Conservation (phyloP, 2,888 invertebrate species). For the Phlogophora meticulosa region DNA sequence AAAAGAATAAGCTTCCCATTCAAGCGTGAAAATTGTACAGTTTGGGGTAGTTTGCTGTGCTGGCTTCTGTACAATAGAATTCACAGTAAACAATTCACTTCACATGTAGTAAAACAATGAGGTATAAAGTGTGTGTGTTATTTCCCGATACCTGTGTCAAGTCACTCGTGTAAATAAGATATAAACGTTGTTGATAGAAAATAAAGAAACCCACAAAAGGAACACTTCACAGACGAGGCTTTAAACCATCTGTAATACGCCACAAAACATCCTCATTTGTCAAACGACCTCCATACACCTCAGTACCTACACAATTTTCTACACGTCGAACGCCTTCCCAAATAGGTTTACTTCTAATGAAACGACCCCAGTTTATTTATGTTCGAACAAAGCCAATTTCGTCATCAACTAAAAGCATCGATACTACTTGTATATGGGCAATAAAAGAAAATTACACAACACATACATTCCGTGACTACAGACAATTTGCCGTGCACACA, state of each 20-base stretch:
- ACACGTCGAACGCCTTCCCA: constrained; percentile 52
- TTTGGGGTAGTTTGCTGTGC: too few species aligned
- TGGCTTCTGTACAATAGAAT: not conserved
- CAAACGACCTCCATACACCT: constrained; percentile 42
- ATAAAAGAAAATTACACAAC: constrained; percentile 73
- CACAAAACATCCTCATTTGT: constrained; percentile 44
- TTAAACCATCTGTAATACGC: constrained; percentile 45
- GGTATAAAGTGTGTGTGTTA: not conserved
- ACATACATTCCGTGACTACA: constrained; percentile 69
- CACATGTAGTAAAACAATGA: not conserved
- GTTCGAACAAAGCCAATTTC: constrained; percentile 69
- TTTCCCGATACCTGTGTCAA: not conserved
- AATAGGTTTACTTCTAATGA: constrained; percentile 67
- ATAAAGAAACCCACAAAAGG: constrained; percentile 43
- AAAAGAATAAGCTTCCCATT: too few species aligned
- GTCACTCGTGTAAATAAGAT: constrained; percentile 9
- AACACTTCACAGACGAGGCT: constrained; percentile 30
- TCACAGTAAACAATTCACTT: not conserved
- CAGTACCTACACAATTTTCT: constrained; percentile 48
- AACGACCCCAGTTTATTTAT: constrained; percentile 65
- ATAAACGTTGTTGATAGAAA: constrained; percentile 20
- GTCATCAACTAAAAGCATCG: constrained; percentile 71
- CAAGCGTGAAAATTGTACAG: too few species aligned
- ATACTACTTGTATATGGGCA: constrained; percentile 67
- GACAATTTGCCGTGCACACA: constrained; percentile 64